A percentile compares a stretch with the other conserved stretches of the same genome.
These are phyloP conservation scores for Notospermus geniculatus DNA, from an alignment of 1,140 invertebrate species.

Conservation along the genomic window DNA sequence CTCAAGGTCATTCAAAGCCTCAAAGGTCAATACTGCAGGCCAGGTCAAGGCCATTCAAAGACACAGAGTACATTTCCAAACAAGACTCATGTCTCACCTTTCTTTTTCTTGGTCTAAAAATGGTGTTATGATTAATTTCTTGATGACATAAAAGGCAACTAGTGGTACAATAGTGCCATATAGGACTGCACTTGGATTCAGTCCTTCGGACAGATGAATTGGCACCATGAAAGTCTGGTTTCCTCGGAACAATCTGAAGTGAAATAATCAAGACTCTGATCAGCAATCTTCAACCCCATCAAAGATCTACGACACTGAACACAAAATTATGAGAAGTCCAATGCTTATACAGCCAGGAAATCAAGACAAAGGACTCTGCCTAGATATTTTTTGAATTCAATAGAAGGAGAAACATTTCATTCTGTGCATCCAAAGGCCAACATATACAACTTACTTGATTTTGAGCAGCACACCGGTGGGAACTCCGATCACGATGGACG, in stretches of 20 bases:
- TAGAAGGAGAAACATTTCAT: too few relatives aligned
- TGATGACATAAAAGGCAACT: constrained; percentile 63
- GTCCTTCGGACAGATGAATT: constrained; percentile 85
- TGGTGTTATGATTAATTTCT: constrained; percentile 84
- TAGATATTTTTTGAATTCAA: too few relatives aligned
- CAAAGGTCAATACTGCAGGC: too few relatives aligned
- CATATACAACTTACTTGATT: constrained; percentile 68
- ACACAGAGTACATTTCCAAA: too few relatives aligned
- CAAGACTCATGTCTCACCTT: constrained; percentile 59
- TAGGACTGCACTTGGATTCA: constrained; percentile 84
- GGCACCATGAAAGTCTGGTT: constrained; percentile 87
- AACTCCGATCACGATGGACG: constrained; percentile 77
- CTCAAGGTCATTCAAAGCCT: too few relatives aligned
- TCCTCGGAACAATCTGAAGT: constrained; percentile 74
- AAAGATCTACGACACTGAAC: too few relatives aligned
- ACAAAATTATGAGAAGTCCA: too few relatives aligned
- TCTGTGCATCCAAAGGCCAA: background rate
- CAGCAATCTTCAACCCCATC: background rate
- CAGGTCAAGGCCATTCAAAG: too few relatives aligned
- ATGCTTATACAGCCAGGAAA: too few relatives aligned
- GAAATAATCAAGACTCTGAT: constrained; percentile 11
- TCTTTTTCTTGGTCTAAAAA: constrained; percentile 74
- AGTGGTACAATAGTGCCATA: constrained; percentile 88
- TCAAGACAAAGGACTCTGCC: too few relatives aligned
- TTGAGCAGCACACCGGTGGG: constrained; percentile 84